Base-by-base conservation (phyloP, 2,797 vertebrate species). In the Lutra lutra region DNA sequence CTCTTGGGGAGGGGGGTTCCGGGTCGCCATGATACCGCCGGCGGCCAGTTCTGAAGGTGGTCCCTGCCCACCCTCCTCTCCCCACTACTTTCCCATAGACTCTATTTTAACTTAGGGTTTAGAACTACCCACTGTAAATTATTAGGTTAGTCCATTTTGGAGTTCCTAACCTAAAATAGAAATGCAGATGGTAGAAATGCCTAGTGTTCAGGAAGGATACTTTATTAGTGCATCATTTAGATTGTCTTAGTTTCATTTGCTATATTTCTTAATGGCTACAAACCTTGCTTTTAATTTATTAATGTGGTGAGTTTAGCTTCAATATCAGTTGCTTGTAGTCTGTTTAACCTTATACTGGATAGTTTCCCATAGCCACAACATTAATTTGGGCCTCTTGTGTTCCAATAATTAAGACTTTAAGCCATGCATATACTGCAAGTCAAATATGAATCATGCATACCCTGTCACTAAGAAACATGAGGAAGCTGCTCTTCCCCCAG, bases 11-110 rank as follows among this genome's bases (percentile, higher is more conserved):
- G 38, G 38, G 38, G 38, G 38, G 38, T 40, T 40, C 38, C 38
- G 3, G 38, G 38, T 40, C 38, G 38, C 38, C 38, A 40, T 40
- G 38, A 40, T 40, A 40, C 38, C 38, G 38, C 38, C 38, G 38
- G 38, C 38, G 38, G 38, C 38, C 93, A 78, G 93, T 94, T 94
- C 54, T 77, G 86, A 91, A 85, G 92, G 93, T 90, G 95, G 82
- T 96, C 93, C 97, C 97, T 82, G 29, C 95, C 97, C 96, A 43
- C 96, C 94, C 95, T 58, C 86, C 89, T 95, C 56, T 92, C 80
- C 46, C 95, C 29, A 1, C 73, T 77, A 95, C 94, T 97, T 92
- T 97, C 86, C n/a, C n/a, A n/a, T n/a, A n/a, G n/a, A n/a, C n/a
- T 84, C 40, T 90, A 77, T 75, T 92, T 40, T 21, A 68, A 75